A percentile compares a stretch with the other conserved stretches of the same genome.
Conservation (phyloP, 2,888 invertebrate species). For the Ormyrus labotus region DNA sequence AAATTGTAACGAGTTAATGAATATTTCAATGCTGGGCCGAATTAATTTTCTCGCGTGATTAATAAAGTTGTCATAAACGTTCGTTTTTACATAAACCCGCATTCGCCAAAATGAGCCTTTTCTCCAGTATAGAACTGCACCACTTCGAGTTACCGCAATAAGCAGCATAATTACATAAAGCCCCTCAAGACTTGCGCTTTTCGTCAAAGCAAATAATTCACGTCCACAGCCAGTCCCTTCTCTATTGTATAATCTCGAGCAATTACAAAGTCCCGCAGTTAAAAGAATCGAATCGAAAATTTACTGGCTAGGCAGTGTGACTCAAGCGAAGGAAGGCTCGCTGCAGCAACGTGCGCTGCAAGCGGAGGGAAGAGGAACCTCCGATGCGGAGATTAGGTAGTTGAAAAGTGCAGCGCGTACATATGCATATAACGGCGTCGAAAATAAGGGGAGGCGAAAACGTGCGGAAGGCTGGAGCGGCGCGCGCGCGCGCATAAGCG, state of each 20-base stretch:
- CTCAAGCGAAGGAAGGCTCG: background rate
- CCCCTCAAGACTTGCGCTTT: background rate
- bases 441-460: constrained; percentile 2
- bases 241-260: background rate
- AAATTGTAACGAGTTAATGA: background rate
- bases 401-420: constrained; percentile 44
- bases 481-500: background rate
- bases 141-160: background rate
- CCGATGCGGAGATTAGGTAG: constrained; percentile 34
- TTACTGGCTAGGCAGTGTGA: background rate
- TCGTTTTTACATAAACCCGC: background rate
- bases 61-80: constrained; percentile 13
- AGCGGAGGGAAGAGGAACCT: background rate
- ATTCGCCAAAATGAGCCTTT: background rate
- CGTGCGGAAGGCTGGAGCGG: constrained; percentile 12
- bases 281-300: too few species aligned
- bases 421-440: constrained; percentile 50
- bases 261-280: too few species aligned
- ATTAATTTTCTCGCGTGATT: constrained; percentile 12
- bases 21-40: background rate
- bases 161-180: constrained; percentile 2
- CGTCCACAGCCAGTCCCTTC: too few species aligned
- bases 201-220: background rate
- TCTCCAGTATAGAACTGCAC: too few species aligned
- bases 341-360: background rate